Base-by-base conservation (phyloP, 2,888 invertebrate species). In the Dynastes hyllus region DNA sequence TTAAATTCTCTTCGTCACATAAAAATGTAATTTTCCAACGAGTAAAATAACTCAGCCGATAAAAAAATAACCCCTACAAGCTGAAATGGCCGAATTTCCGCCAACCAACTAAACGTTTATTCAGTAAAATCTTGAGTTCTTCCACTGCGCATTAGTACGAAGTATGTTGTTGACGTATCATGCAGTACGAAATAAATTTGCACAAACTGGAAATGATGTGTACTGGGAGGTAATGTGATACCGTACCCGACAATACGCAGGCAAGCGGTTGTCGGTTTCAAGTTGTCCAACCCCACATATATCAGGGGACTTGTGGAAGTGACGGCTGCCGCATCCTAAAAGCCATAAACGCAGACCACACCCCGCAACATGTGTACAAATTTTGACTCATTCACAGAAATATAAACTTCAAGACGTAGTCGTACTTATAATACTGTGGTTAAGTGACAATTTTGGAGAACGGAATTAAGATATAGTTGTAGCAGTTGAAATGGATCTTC, bases 351-450 rank as follows among this genome's bases (percentile, higher is more conserved):
- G 73, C 50, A 66, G 76, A 80, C 80, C 80, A 66, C 81, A 80
- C 73, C 80, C 80, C 78, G 76, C 81, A 81, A 82, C 81, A 83
- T 81, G 80, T 83, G 83, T 78, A 77, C 80, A 80, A 82, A 79
- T 81, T 82, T 82, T 81, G 80, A 80, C 82, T 82, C 81, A 82
- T 82, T 82, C 81, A 79, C 63, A 76, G 82, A 80, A 81, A 79
- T 79, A 80, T 50, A 75, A 61, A 75, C 61, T 75, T 75, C 29
- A 75, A 75, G 73, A 75, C 61, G 45, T 45, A 75, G 13, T 61
- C 63, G 22, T 61, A 58, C 40, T 73, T 73, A 51, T 63, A 3
- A n/a, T 29, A 69, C 27, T 29, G 40, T 22, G 66, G 63, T 11
- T 75, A 50, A n/a, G 45, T 40, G 50, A 75, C 61, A 61, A 63